Evolutionary conservation across 2,888 invertebrate species (phyloP), one percentile per base, ranked within the genome.

Genomic region (Calameuta filiformis): DNA sequence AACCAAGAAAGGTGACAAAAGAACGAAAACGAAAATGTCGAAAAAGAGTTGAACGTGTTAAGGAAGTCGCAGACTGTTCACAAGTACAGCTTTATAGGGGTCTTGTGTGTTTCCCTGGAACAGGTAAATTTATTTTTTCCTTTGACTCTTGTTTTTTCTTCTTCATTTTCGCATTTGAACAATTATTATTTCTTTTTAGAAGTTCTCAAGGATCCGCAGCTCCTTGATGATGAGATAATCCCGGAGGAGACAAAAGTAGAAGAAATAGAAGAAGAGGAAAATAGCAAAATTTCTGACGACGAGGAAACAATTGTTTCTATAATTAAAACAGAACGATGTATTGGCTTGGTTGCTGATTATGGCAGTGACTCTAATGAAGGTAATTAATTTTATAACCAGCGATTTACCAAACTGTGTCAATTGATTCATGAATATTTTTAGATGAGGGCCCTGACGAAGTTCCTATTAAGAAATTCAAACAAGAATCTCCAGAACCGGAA

Each of bases 81-180:
- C 23, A 56, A 68, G 69, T 79, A 30, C 79, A 87, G 80, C 75
- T 78, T 68, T 90, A 90, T 76, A 87, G 89, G 79, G 92, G 91
- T 83, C 87, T 94, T 30, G 89, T 88, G 84, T 92, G 93, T 73
- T 94, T 94, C 88, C 80, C 90, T 85, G 94, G 94, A 73, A 93
- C 93, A 80, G 89, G 92, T 81, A 84, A 90, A 81, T 87, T 92
- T 11, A 75, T 73, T 12, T 80, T 78, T 87, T 56, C 86, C 1
- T 34, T 71, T 71, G 12, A n/a, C 12, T n/a, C 11, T n/a, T 31
- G n/a, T n/a, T 23, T 12, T 34, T 77, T 35, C 12, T 56, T 31
- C n/a, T 76, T 56, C 15, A 9, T 33, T 75, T 76, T 9, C 3
- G 11, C 23, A 71, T 68, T 35, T 35, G 35, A 34, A 11, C 15